Percentiles rank a stretch among this genome's conserved stretches.
Conservation (phyloP, 2,113 vertebrate genomes). For the Todiramphus chloris region DNA sequence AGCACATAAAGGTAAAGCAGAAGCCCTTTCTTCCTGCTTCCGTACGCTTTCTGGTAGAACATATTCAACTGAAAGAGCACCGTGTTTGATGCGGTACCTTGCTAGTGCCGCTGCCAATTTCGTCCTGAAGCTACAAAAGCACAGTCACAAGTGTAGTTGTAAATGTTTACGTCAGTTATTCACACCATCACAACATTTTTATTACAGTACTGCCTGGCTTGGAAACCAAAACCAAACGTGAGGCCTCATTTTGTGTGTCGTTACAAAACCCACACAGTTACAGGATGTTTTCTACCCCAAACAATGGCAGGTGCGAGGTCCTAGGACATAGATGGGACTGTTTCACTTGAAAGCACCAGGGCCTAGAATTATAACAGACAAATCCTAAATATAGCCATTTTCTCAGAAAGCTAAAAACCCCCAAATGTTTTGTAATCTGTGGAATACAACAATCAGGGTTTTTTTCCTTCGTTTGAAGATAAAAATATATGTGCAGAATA, state of each 20-base stretch:
- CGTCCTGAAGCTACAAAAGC: slow-evolving; percentile 80
- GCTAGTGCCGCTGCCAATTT: slow-evolving; percentile 89
- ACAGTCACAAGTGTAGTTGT: background rate
- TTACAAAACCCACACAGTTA: background rate
- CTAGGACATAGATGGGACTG: background rate
- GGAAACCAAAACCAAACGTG: background rate
- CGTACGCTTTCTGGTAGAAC: slow-evolving; percentile 82
- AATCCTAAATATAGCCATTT: background rate
- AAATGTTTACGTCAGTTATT: background rate
- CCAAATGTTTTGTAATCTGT: background rate
- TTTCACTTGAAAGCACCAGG: background rate
- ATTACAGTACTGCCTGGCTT: background rate
- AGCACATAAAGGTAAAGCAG: slow-evolving; percentile 80
- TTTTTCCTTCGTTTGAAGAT: background rate
- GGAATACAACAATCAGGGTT: background rate
- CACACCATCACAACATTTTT: background rate
- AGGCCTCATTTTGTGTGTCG: background rate
- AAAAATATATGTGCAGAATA: background rate
- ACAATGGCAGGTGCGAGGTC: background rate
- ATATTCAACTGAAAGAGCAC: slow-evolving; percentile 80
- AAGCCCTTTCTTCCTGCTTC: slow-evolving; percentile 79
- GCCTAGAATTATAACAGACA: background rate
- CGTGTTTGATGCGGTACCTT: slow-evolving; percentile 86
- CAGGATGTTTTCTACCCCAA: background rate
- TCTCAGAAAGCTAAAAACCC: background rate